phyloP scores from a whole-genome alignment of 2,797 vertebrate species.

The Spatula versicolor region DNA sequence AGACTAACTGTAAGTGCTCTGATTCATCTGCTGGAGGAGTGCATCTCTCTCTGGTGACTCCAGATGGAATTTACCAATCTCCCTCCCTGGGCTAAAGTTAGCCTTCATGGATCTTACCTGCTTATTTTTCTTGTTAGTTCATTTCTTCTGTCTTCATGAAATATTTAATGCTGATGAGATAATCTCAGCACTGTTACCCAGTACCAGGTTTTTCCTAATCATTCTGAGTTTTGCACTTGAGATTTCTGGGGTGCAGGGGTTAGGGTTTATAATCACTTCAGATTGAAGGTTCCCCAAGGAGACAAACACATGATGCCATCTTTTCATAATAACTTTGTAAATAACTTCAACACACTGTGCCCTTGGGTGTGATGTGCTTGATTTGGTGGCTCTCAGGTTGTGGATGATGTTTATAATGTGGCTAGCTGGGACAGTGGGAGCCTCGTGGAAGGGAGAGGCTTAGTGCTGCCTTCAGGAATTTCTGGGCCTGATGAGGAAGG shows the following conservation, averaged over 20 bases:
- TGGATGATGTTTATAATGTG: background rate
- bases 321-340: background rate
- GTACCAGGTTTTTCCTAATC: background rate
- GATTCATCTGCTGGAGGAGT: slow-evolving; percentile 25
- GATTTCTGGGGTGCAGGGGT: background rate
- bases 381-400: background rate
- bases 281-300: background rate
- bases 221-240: background rate
- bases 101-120: background rate
- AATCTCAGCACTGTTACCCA: background rate
- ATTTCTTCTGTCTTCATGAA: background rate
- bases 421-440: background rate
- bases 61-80: background rate
- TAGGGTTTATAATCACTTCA: background rate
- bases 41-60: background rate
- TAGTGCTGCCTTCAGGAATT: background rate
- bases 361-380: background rate
- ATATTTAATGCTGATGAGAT: background rate
- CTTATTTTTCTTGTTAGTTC: background rate
- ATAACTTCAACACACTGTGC: background rate
- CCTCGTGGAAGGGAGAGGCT: background rate
- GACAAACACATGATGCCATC: background rate
- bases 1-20: background rate
- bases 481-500: background rate
- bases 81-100: slow-evolving; percentile 10